These are phyloP conservation scores for Whitmania pigra DNA, from an alignment of 1,140 invertebrate genomes.

Conservation along the genomic window DNA sequence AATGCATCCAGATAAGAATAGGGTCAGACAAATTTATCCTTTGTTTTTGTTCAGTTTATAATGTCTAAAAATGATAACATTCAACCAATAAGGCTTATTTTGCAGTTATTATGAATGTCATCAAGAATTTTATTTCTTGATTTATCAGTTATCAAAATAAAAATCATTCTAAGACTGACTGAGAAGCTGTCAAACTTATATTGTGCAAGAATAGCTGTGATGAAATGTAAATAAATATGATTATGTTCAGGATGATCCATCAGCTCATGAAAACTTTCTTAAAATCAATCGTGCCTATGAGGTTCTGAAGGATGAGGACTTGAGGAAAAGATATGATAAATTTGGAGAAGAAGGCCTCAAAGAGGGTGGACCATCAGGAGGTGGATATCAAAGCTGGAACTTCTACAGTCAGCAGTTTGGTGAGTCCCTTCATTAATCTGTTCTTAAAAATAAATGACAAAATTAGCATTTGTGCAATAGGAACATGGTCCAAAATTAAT, in stretches of 20 bases:
- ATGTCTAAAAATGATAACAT: background rate
- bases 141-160: background rate
- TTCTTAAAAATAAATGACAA: background rate
- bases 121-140: too few relatives aligned
- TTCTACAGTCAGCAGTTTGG: slow-evolving; percentile 75
- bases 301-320: slow-evolving; percentile 65
- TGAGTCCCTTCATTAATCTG: slow-evolving; percentile 27
- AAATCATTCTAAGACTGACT: background rate
- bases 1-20: slow-evolving; percentile 73
- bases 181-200: background rate
- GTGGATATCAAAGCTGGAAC: slow-evolving; percentile 61
- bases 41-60: background rate
- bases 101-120: background rate
- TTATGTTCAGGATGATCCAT: slow-evolving; percentile 50
- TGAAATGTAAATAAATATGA: too few relatives aligned
- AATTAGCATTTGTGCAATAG: too few relatives aligned
- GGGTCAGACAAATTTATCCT: slow-evolving; percentile 42
- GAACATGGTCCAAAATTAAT: too few relatives aligned
- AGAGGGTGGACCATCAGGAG: slow-evolving; percentile 45
- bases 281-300: slow-evolving; percentile 69
- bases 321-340: slow-evolving; percentile 63
- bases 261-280: slow-evolving; percentile 62
- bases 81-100: background rate
- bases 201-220: background rate
- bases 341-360: slow-evolving; percentile 60